Evolutionary conservation across 2,888 invertebrate genomes (phyloP), one percentile per base, ranked within the genome.

Genomic region (Callyntrura sp.): DNA sequence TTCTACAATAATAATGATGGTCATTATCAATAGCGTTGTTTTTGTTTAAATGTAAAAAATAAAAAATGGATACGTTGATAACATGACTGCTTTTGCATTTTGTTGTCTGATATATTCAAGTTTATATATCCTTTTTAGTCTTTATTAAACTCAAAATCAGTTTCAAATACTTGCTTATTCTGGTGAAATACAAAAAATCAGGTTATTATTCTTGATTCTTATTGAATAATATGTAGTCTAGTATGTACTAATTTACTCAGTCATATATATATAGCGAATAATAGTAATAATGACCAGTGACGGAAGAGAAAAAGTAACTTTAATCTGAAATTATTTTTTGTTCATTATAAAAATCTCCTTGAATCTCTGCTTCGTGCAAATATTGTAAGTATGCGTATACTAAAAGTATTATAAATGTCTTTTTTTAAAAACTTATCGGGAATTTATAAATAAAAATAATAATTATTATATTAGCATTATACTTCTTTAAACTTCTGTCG

Each of bases 181-280:
- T 76, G 76, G 25, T 11, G 51, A 76, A 25, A 76, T 76, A 76
- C 76, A 76, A 78, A 78, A 76, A 76, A 76, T 76, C 76, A 51
- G 73, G 73, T 45, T 73, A 73, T 73, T 76, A 25, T 76, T 76
- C 51, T 76, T 76, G 25, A 76, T 25, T 76, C 76, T 76, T 76
- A 78, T 55, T 28, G 78, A 78, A 78, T 78, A 78, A 20, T 45
- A 76, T n/a, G 23, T 76, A 73, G 73, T 23, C 14, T 51, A 45
- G n/a, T 65, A 43, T 12, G 9, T 23, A 55, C 51, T 78, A 51
- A 78, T 78, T 51, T 78, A 78, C 78, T 78, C 78, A 78, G 78
- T 78, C 78, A 25, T 43, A 76, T 35, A 76, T 35, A 17, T 62
- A 20, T 73, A 73, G 51, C 17, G 28, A 78, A 55, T 78, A 45